A percentile compares a stretch with the other conserved stretches of the same genome.
Conservation (phyloP, 2,797 vertebrate species). For the Tachyglossus aculeatus region DNA sequence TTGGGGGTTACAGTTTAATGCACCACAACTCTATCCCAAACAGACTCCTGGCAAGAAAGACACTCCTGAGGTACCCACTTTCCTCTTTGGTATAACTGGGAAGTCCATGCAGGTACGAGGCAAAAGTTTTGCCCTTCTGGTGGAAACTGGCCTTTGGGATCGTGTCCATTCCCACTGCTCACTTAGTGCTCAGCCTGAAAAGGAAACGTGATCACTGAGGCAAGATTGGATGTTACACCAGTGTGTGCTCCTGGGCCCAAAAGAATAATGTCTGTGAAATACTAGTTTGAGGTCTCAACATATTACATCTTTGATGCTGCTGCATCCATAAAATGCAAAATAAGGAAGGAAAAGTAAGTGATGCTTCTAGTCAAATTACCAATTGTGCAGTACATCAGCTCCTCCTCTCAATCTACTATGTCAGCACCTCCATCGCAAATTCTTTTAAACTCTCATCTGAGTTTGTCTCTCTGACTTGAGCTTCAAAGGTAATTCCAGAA, state of each 20-base stretch:
- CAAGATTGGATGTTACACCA: slow-evolving; percentile 41
- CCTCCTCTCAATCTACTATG: too few species aligned
- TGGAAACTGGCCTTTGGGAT: slow-evolving; percentile 40
- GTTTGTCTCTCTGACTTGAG: too few species aligned
- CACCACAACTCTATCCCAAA: slow-evolving; percentile 31
- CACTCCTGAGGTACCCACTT: slow-evolving; percentile 45
- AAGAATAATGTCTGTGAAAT: slow-evolving; percentile 31
- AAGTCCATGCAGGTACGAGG: slow-evolving; percentile 31
- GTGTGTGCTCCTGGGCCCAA: slow-evolving; percentile 21
- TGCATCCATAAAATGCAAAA: not conserved
- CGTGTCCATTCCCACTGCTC: slow-evolving; percentile 28
- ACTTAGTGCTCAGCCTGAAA: slow-evolving; percentile 50
- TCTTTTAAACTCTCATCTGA: too few species aligned
- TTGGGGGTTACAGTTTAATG: slow-evolving; percentile 45
- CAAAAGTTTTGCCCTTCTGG: not conserved
- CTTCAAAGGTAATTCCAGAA: too few species aligned
- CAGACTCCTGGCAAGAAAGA: slow-evolving; percentile 39
- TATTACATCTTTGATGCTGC: not conserved
- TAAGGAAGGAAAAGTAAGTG: not conserved
- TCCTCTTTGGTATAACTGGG: slow-evolving; percentile 27
- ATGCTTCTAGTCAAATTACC: not conserved
- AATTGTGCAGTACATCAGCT: not conserved
- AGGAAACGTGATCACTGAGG: slow-evolving; percentile 57
- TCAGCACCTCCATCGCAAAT: too few species aligned
- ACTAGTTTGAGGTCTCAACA: not conserved